Conservation (phyloP, 2,888 invertebrate genomes). For the Pinctada fucata region DNA sequence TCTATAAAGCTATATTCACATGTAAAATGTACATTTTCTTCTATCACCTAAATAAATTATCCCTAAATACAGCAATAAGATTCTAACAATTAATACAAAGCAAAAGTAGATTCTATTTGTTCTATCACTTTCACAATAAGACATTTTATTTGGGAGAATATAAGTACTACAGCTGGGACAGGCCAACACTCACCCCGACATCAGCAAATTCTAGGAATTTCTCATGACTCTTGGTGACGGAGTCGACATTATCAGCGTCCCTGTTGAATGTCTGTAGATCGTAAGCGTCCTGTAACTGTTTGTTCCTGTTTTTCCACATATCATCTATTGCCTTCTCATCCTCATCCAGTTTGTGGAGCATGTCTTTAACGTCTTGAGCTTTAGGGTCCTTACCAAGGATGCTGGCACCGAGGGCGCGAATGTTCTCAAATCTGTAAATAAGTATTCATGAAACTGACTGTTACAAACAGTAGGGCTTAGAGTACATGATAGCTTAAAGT, state of each 20-base stretch:
- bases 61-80: neutral
- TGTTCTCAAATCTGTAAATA: slow-evolving; percentile 67
- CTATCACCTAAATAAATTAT: neutral
- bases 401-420: slow-evolving; percentile 80
- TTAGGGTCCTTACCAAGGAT: slow-evolving; percentile 82
- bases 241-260: slow-evolving; percentile 98
- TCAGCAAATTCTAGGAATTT: slow-evolving; percentile 93
- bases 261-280: slow-evolving; percentile 91
- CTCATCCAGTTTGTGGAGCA: slow-evolving; percentile 84
- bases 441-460: neutral
- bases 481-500: neutral
- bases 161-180: too few species aligned
- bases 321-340: slow-evolving; percentile 86
- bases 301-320: slow-evolving; percentile 91
- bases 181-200: slow-evolving; percentile 83
- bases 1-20: neutral
- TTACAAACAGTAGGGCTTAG: neutral
- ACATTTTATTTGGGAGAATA: too few species aligned
- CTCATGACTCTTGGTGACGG: slow-evolving; percentile 94
- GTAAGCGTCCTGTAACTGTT: slow-evolving; percentile 90
- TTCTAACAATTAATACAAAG: too few species aligned
- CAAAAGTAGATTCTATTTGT: too few species aligned
- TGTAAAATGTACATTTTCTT: neutral
- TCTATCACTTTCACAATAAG: too few species aligned
- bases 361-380: slow-evolving; percentile 82